Base-by-base conservation (phyloP, 2,113 vertebrate species). In the Spea bombifrons region DNA sequence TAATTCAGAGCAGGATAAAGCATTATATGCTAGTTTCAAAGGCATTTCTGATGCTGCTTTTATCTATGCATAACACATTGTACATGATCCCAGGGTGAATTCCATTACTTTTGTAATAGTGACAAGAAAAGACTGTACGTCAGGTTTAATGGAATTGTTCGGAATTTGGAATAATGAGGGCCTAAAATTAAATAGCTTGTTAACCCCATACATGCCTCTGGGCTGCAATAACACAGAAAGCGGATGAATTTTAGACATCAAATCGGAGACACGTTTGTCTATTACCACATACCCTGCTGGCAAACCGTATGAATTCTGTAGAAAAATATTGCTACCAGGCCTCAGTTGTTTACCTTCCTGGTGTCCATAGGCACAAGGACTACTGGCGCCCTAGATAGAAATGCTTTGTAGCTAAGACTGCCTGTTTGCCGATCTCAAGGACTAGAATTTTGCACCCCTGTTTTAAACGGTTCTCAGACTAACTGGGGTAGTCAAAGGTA, bases 61-160 rank as follows among this genome's bases (percentile, higher is more conserved):
- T 79, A 79, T 79, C 76, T 79, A 79, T 72, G 76, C 76, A 72
- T 69, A 79, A 72, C 76, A 79, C 76, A 79, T 79, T 79, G 70
- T 79, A 13, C 76, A 79, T 79, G 76, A 79, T 79, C 76, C 76
- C 61, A 49, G 61, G 76, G 76, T 79, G 76, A 79, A 79, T 72
- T 79, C 76, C 66, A 79, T 79, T 79, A 79, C 76, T 79, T 79
- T 79, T 79, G 76, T 79, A 79, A 71, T 79, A 57, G 69, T 79
- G 76, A 79, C 76, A 73, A 66, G 76, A 73, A 79, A 79, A 79
- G 76, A 66, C 76, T 72, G 59, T 78, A 73, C 76, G 66, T 79
- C 70, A 66, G 76, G 76, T 79, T 79, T 79, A 79, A 79, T 79
- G 61, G 76, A 66, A 79, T 72, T 63, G 48, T 72, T 79, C 53